phyloP scores from a whole-genome alignment of 2,797 vertebrate genomes.

The Pogonophryne albipinna region DNA sequence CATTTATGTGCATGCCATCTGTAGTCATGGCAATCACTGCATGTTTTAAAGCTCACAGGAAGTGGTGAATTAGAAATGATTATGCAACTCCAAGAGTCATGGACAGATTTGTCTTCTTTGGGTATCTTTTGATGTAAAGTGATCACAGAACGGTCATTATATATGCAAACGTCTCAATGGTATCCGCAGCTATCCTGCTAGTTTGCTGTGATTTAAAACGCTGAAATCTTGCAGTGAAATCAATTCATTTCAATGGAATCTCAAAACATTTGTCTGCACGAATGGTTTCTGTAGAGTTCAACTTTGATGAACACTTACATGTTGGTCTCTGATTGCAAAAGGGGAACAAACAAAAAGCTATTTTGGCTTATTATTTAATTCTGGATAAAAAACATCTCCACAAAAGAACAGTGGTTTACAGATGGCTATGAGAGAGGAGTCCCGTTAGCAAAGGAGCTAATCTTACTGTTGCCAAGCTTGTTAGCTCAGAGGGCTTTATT shows the following conservation, averaged over 20 bases:
- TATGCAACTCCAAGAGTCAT: slow-evolving; percentile 48
- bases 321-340: too few relatives aligned
- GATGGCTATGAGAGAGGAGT: too few relatives aligned
- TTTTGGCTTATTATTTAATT: background rate
- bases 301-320: background rate
- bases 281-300: background rate
- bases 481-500: background rate
- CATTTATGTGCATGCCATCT: slow-evolving; percentile 64
- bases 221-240: background rate
- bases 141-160: slow-evolving; percentile 12
- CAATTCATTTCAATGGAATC: background rate
- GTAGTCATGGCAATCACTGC: slow-evolving; percentile 65
- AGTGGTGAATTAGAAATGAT: slow-evolving; percentile 63
- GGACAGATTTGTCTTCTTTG: slow-evolving; percentile 37
- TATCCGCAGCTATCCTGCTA: background rate
- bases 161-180: background rate
- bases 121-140: slow-evolving; percentile 13
- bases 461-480: background rate
- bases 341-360: background rate
- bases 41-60: slow-evolving; percentile 60
- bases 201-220: too few relatives aligned
- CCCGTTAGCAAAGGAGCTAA: background rate
- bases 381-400: too few relatives aligned
- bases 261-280: background rate
- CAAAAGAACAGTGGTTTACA: too few relatives aligned